Evolutionary conservation across 1,140 invertebrate species (phyloP), one percentile per base, ranked within the genome.

Genomic region (Elymnias hypermnestra): DNA sequence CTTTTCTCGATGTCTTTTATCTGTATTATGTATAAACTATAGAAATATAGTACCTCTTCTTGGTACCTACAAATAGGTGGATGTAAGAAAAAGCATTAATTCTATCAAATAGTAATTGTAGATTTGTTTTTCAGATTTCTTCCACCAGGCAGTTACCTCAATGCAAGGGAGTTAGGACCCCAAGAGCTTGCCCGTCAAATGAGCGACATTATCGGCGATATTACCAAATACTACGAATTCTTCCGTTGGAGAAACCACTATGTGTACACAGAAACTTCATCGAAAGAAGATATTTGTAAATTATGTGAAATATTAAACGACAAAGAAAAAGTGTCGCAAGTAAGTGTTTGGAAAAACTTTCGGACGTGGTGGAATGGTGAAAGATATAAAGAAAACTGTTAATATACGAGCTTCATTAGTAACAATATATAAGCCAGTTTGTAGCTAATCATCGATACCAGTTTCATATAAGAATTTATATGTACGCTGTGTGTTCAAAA

Each of bases 111-210:
- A n/a, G n/a, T n/a, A n/a, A n/a, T n/a, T n/a, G n/a, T n/a, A n/a
- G n/a, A n/a, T n/a, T n/a, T n/a, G n/a, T n/a, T n/a, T 53, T 53
- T 5, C 44, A 47, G 51, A 25, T 47, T 53, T 41, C 44, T 53
- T 5, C 44, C 51, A 2, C 43, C 31, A 1, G 51, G 38, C 15
- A 53, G 39, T 14, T 47, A 48, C 19, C 39, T 53, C 5, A 28
- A 53, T 23, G 50, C 37, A 6, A 28, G 10, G 9, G 9, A 42
- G 17, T 25, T 54, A 1, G 45, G 43, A 5, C 14, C 33, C 1
- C 15, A 39, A 14, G 28, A 31, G 3, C 18, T 47, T 8, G 36
- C 52, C 7, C 44, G 39, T 0, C n/a, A 17, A 12, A 53, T 47
- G 44, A 47, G 13, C 21, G 31, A 47, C n/a, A 53, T 42, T 12